phyloP scores from a whole-genome alignment of 2,113 vertebrate species.

The Chionodraco myersi region DNA sequence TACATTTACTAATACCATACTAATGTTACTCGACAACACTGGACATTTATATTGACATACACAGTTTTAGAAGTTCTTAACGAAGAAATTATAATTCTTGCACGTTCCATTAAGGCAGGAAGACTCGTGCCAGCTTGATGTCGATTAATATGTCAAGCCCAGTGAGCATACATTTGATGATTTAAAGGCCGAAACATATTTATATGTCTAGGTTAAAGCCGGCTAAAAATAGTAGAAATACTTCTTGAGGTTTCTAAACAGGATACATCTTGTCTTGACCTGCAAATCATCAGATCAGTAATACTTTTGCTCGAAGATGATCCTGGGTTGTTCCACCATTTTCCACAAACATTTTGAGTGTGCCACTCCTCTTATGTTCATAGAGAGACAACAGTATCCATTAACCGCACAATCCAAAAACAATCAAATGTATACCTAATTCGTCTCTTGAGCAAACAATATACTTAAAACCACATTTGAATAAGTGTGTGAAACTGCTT shows the following conservation, averaged over 20 bases:
- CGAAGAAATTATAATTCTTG: not conserved
- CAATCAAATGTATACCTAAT: not conserved
- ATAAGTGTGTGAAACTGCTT: not conserved
- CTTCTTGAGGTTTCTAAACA: too few species aligned
- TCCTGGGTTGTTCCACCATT: too few species aligned
- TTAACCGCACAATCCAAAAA: not conserved
- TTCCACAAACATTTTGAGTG: not conserved
- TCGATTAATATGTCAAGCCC: too few species aligned
- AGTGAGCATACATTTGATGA: not conserved
- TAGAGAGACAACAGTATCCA: not conserved
- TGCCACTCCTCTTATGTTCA: not conserved
- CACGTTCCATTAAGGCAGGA: not conserved
- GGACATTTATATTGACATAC: too few species aligned
- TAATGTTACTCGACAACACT: not conserved
- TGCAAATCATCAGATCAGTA: not conserved
- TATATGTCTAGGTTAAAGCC: not conserved
- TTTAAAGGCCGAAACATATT: not conserved
- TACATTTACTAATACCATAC: not conserved
- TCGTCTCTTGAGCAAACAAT: not conserved
- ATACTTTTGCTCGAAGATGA: too few species aligned
- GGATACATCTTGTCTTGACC: not conserved
- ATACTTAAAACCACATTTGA: not conserved
- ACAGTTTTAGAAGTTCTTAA: not conserved
- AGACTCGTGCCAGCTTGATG: too few species aligned
- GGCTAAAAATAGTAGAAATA: too few species aligned